A percentile compares a stretch with the other conserved stretches of the same genome.
Conservation (phyloP, 2,888 invertebrate genomes). For the Apamea sordens region DNA sequence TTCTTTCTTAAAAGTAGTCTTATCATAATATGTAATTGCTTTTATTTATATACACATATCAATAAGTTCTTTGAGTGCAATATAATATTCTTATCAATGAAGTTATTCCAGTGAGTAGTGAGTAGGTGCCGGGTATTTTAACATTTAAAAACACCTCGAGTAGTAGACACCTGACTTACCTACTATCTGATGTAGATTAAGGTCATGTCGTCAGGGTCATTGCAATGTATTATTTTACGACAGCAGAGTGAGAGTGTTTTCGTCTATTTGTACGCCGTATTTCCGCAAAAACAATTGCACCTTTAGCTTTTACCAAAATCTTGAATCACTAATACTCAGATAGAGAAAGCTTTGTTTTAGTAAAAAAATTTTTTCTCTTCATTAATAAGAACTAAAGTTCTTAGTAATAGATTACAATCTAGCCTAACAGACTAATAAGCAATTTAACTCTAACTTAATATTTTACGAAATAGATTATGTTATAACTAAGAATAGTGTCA, state of each 20-base stretch:
- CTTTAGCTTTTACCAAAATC: neutral
- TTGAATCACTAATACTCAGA: neutral
- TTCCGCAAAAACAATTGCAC: neutral
- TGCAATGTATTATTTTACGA: slow-evolving; percentile 27
- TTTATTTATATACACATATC: neutral
- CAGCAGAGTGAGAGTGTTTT: neutral
- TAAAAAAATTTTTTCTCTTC: too few species aligned
- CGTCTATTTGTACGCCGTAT: neutral
- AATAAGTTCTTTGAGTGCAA: neutral
- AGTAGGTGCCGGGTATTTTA: slow-evolving; percentile 11
- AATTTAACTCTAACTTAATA: too few species aligned
- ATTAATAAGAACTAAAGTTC: too few species aligned
- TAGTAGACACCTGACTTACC: neutral
- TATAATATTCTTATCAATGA: neutral
- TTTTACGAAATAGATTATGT: too few species aligned
- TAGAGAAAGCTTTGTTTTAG: neutral
- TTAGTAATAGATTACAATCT: too few species aligned
- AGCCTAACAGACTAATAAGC: too few species aligned
- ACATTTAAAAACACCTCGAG: slow-evolving; percentile 21
- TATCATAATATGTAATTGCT: neutral
- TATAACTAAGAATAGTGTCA: too few species aligned
- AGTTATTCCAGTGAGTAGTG: slow-evolving; percentile 1
- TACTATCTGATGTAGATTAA: slow-evolving; percentile 50
- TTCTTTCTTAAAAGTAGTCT: neutral
- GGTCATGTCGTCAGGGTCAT: slow-evolving; percentile 47